Conservation (phyloP, 2,797 vertebrate genomes). For the Alcedo atthis region DNA sequence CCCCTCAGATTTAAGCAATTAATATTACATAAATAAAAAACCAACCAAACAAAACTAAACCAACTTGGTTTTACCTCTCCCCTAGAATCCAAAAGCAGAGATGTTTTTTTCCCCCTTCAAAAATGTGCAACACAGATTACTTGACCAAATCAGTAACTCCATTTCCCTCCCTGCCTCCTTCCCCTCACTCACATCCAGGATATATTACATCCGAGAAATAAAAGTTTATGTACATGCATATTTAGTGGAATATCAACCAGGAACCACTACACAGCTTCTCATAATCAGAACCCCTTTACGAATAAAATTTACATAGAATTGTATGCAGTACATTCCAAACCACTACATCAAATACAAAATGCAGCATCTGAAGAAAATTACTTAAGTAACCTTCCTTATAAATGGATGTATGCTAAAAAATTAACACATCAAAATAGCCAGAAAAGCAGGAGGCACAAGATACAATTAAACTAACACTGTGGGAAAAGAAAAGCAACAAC, state of each 20-base stretch:
- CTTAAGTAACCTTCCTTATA: neutral
- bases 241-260: neutral
- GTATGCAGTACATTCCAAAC: neutral
- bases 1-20: neutral
- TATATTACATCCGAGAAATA: neutral
- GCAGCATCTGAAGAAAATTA: neutral
- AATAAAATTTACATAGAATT: constrained; percentile 23
- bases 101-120: neutral
- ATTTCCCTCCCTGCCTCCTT: neutral
- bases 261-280: neutral
- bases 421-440: constrained; percentile 56
- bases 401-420: constrained; percentile 36
- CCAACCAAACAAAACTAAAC: neutral
- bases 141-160: neutral
- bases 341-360: constrained; percentile 15
- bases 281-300: neutral
- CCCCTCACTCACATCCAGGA: neutral
- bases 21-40: accelerated
- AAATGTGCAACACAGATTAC: neutral
- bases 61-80: neutral
- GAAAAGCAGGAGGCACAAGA: constrained; percentile 57
- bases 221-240: neutral
- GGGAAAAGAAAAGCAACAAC: constrained; percentile 8
- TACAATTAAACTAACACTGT: constrained; percentile 29
- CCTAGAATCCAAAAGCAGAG: neutral